These are phyloP conservation scores for Coptotermes formosanus DNA, from an alignment of 1,140 invertebrate species.

Conservation along the genomic window DNA sequence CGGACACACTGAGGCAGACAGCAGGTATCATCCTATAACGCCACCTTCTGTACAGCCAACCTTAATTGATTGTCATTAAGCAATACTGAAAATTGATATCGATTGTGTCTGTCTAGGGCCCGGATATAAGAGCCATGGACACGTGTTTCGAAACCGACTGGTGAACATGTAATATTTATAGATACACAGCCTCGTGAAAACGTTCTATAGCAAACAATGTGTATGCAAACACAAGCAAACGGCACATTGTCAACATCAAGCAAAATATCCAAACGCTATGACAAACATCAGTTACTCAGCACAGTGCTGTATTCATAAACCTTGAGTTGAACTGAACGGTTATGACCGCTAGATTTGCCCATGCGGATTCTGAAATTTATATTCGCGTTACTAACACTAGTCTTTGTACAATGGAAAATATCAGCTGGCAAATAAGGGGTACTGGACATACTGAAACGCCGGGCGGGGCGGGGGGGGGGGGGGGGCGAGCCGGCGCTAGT, in stretches of 20 bases:
- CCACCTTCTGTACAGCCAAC: too few relatives aligned
- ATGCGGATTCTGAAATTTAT: not conserved
- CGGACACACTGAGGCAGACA: too few relatives aligned
- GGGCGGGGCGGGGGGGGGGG: too few relatives aligned
- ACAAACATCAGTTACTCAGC: not conserved
- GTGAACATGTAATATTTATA: not conserved
- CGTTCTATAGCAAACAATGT: not conserved
- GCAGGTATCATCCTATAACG: too few relatives aligned
- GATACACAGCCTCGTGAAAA: not conserved
- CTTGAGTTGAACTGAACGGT: not conserved
- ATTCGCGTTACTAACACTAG: not conserved
- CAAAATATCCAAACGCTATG: not conserved
- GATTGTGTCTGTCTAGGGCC: not conserved
- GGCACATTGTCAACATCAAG: not conserved
- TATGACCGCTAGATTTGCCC: not conserved
- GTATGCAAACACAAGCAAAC: not conserved
- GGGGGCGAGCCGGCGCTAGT: too few relatives aligned
- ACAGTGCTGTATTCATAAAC: not conserved
- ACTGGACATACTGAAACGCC: too few relatives aligned
- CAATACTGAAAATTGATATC: too few relatives aligned
- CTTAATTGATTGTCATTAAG: too few relatives aligned
- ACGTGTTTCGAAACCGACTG: not conserved
- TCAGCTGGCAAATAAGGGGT: too few relatives aligned
- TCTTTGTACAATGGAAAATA: not conserved
- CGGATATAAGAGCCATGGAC: not conserved